Conservation (phyloP, 2,113 vertebrate species). For the Orientallactaga bullata region DNA sequence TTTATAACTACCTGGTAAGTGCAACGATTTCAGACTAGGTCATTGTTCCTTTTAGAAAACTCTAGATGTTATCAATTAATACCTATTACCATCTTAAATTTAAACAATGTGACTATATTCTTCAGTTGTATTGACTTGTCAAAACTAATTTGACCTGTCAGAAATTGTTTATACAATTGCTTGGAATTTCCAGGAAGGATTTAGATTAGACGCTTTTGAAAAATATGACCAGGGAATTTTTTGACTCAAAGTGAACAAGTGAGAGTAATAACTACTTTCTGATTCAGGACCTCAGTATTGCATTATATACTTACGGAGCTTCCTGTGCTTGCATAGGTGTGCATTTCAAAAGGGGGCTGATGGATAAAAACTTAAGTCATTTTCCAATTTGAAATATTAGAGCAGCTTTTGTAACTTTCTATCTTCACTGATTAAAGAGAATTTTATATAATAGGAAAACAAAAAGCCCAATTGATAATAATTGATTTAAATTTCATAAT, state of each 20-base stretch:
- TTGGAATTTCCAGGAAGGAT: neutral
- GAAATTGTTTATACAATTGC: neutral
- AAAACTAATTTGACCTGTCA: neutral
- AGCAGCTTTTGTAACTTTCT: neutral
- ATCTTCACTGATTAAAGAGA: conserved; percentile 25
- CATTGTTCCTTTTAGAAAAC: conserved; percentile 22
- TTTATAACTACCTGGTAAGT: neutral
- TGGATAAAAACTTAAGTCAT: neutral
- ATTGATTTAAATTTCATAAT: conserved; percentile 18
- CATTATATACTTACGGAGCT: neutral
- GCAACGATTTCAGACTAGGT: neutral
- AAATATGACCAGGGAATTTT: neutral
- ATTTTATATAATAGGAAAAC: neutral
- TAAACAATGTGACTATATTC: neutral
- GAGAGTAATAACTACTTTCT: neutral
- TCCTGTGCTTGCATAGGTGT: neutral
- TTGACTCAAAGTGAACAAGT: neutral
- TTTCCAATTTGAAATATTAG: conserved; percentile 19
- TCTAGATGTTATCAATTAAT: neutral
- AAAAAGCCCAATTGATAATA: neutral
- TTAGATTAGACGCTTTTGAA: neutral
- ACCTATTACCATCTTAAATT: conserved; percentile 10
- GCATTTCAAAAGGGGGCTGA: neutral
- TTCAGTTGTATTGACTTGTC: neutral
- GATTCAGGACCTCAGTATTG: neutral